A percentile compares a stretch with the other conserved stretches of the same genome.
Evolutionary conservation across 2,888 invertebrate genomes (phyloP).

Genomic region (Ormyrus rosae): DNA sequence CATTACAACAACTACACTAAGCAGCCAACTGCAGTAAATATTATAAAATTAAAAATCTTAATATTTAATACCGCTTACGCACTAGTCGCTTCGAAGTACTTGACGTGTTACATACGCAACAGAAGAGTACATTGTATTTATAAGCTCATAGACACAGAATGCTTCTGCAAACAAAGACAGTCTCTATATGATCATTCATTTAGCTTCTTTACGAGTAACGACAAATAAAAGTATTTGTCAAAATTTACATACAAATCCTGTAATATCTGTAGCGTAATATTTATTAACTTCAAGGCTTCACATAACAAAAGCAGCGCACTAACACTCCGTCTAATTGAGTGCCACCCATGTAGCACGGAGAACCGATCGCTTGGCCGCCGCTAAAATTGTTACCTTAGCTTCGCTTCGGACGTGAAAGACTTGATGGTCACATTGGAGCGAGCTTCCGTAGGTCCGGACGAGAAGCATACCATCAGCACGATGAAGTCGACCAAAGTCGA

Average conservation of each 20-base stretch:
- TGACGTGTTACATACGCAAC: too few species aligned
- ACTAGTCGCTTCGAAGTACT: too few species aligned
- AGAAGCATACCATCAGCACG: constrained; percentile 82
- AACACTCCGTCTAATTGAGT: not conserved
- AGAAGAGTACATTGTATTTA: not conserved
- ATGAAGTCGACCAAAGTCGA: constrained; percentile 80
- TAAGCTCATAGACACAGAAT: constrained; percentile 14
- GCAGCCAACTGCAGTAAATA: not conserved
- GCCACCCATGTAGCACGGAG: not conserved
- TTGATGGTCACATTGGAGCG: constrained; percentile 59
- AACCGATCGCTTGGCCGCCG: not conserved
- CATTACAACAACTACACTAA: constrained; percentile 41
- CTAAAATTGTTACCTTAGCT: not conserved
- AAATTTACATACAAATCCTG: not conserved
- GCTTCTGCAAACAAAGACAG: constrained; percentile 45
- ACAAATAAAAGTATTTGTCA: too few species aligned
- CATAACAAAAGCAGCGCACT: not conserved
- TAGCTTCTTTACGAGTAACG: not conserved
- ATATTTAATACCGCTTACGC: too few species aligned
- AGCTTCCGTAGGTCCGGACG: constrained; percentile 80
- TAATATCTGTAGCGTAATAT: not conserved
- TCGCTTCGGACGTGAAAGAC: not conserved
- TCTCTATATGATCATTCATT: constrained; percentile 29
- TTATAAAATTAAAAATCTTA: too few species aligned
- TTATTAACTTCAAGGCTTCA: constrained; percentile 18